Conservation (phyloP, 2,888 invertebrate genomes). For the Lottia gigantea region DNA sequence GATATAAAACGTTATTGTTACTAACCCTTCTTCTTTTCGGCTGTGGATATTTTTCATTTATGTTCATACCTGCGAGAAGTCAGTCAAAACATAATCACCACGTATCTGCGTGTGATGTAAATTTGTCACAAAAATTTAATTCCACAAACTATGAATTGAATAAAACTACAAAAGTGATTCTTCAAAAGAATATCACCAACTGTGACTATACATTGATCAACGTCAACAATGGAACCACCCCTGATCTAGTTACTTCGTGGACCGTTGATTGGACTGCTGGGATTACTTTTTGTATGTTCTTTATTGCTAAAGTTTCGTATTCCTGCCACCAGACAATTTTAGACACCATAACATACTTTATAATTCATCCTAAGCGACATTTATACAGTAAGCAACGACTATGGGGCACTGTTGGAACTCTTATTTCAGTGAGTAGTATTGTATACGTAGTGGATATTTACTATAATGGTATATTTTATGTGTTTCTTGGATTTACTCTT, state of each 20-base stretch:
- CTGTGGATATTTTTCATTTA: background rate
- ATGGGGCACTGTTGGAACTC: conserved; percentile 33
- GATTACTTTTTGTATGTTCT: conserved; percentile 24
- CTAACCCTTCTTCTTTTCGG: conserved; percentile 19
- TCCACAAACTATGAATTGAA: background rate
- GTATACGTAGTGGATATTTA: conserved; percentile 23
- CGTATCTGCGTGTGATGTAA: conserved; percentile 24
- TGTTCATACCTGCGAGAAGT: background rate
- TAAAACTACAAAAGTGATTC: background rate
- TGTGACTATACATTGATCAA: conserved; percentile 12
- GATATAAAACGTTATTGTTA: conserved; percentile 22
- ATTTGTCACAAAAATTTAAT: conserved; percentile 23
- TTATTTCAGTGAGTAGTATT: conserved; percentile 16
- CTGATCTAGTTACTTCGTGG: conserved; percentile 18
- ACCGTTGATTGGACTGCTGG: conserved; percentile 19
- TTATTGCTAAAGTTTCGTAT: background rate
- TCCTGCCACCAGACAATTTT: conserved; percentile 20
- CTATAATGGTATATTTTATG: conserved; percentile 31
- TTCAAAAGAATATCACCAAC: background rate
- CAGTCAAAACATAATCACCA: conserved; percentile 13
- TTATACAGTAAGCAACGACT: conserved; percentile 32
- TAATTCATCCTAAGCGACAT: conserved; percentile 24
- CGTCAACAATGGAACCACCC: conserved; percentile 16
- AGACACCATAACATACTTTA: conserved; percentile 32
- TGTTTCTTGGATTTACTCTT: conserved; percentile 74